phyloP scores from a whole-genome alignment of 2,797 vertebrate genomes.

The Pteronotus mesoamericanus region DNA sequence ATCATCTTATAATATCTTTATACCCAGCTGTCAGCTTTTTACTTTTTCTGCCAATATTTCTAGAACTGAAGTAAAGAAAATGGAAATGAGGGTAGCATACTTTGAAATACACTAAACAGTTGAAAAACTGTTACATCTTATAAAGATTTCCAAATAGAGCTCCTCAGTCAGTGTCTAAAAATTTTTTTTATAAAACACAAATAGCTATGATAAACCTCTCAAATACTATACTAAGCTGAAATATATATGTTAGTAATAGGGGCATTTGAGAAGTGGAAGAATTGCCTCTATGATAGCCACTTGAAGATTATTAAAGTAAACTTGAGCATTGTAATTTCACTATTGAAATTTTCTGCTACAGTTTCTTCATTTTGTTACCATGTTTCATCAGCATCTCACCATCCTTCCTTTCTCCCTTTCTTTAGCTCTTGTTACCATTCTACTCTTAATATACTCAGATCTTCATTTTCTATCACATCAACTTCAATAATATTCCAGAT shows the following conservation, averaged over 20 bases:
- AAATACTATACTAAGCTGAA: neutral
- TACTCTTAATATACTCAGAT: neutral
- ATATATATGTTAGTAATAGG: neutral
- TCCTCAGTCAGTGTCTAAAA: constrained; percentile 18
- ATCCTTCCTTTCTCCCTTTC: neutral
- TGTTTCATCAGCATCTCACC: neutral
- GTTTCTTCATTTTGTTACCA: constrained; percentile 28
- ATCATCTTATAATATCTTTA: constrained; percentile 67
- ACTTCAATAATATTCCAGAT: neutral
- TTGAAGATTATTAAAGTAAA: constrained; percentile 43
- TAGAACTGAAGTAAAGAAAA: constrained; percentile 60
- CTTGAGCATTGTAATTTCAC: neutral
- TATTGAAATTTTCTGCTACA: constrained; percentile 16
- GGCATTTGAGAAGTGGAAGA: constrained; percentile 26
- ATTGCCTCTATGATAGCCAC: neutral
- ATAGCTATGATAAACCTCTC: neutral
- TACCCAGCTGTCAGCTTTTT: constrained; percentile 72
- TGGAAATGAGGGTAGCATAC: constrained; percentile 53
- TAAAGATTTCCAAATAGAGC: constrained; percentile 43
- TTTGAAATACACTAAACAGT: constrained; percentile 57
- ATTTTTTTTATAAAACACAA: constrained; percentile 28
- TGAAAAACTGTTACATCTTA: constrained; percentile 35
- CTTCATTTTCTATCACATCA: neutral
- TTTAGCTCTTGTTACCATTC: neutral
- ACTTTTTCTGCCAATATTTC: constrained; percentile 73